These are phyloP conservation scores for Drosophila santomea DNA, from an alignment of 1,140 invertebrate genomes.

Conservation along the genomic window DNA sequence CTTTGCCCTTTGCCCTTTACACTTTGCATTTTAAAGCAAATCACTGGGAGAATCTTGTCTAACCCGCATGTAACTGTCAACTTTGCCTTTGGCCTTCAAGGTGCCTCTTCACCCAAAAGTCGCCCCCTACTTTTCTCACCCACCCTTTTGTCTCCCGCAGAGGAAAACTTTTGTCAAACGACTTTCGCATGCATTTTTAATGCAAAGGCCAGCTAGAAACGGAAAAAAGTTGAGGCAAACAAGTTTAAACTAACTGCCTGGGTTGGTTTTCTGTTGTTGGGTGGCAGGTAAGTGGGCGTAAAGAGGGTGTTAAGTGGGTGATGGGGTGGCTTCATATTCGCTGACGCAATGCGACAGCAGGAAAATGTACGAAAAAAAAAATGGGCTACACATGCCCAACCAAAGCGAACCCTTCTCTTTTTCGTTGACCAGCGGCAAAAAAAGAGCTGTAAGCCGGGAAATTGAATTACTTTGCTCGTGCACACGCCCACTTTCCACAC, in stretches of 20 bases:
- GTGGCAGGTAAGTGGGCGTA: background rate
- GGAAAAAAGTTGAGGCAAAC: conserved; percentile 45
- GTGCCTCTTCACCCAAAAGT: background rate
- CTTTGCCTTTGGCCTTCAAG: conserved; percentile 61
- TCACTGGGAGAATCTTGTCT: conserved; percentile 56
- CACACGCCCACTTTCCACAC: conserved; percentile 37
- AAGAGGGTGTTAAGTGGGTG: conserved; percentile 3
- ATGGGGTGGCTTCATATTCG: conserved; percentile 17
- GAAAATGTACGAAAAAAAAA: background rate
- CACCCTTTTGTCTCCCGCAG: conserved; percentile 9
- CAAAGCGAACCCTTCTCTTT: conserved; percentile 24
- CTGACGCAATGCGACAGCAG: conserved; percentile 75
- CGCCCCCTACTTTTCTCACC: conserved; percentile 1
- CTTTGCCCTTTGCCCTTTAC: conserved; percentile 10
- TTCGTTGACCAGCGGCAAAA: conserved; percentile 40
- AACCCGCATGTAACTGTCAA: conserved; percentile 68
- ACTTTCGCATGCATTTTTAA: conserved; percentile 77
- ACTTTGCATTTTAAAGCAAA: conserved; percentile 26
- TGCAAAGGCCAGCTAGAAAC: conserved; percentile 56
- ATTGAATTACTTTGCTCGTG: conserved; percentile 67
- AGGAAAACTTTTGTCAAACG: conserved; percentile 59
- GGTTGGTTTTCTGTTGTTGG: conserved; percentile 16
- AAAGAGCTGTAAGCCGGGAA: conserved; percentile 58
- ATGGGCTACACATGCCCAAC: background rate
- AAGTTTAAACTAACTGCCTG: conserved; percentile 45